These are phyloP conservation scores for Strigamia maritima DNA, from an alignment of 2,888 invertebrate genomes.

Conservation along the genomic window DNA sequence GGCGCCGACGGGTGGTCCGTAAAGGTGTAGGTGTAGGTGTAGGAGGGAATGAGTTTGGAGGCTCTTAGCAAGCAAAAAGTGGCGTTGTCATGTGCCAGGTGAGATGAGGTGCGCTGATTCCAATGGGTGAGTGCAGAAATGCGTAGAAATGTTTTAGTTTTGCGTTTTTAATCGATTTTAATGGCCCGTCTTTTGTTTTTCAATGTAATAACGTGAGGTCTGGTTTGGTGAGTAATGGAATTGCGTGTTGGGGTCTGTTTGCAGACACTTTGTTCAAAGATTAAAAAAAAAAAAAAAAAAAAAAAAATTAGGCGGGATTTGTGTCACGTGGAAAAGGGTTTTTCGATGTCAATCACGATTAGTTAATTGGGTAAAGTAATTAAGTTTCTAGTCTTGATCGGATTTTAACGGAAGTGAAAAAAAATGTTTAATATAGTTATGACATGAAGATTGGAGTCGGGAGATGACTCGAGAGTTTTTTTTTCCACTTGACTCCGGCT, in stretches of 20 bases:
- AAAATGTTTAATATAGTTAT: neutral
- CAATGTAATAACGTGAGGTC: neutral
- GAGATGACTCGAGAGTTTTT: neutral
- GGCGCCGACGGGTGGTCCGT: conserved; percentile 25
- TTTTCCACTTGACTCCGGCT: neutral
- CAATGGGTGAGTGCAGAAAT: neutral
- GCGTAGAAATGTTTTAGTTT: neutral
- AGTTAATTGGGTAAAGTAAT: conserved; percentile 8
- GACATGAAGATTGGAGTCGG: neutral
- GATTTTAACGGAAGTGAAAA: neutral
- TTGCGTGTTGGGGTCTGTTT: neutral
- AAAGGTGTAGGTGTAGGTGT: conserved; percentile 25
- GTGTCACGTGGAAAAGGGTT: neutral
- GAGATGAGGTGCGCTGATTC: neutral
- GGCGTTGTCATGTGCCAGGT: conserved; percentile 19
- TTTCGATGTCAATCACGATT: conserved; percentile 10
- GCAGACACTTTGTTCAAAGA: neutral
- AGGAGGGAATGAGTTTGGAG: conserved; percentile 9
- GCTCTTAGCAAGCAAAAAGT: conserved; percentile 20
- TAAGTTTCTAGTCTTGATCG: neutral
- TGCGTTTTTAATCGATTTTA: neutral
- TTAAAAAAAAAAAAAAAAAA: too few species aligned
- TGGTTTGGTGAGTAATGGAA: neutral
- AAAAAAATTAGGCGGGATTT: too few species aligned
- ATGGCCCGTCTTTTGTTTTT: neutral